These are phyloP conservation scores for Poecilia velifera DNA, from an alignment of 2,797 vertebrate genomes.

Conservation along the genomic window DNA sequence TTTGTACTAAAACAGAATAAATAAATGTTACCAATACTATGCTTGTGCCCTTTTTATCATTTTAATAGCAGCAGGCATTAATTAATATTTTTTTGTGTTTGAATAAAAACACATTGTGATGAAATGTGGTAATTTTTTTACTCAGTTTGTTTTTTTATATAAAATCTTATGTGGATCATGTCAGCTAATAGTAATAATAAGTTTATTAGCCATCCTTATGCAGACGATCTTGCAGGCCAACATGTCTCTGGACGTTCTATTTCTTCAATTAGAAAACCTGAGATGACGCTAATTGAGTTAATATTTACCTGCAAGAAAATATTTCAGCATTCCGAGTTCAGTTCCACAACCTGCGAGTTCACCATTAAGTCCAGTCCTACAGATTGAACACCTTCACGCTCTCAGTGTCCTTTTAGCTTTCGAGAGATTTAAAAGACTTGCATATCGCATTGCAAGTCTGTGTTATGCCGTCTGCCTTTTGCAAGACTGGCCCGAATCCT, in stretches of 20 bases:
- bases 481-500: slow-evolving; percentile 22
- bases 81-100: not conserved
- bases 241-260: not conserved
- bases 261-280: not conserved
- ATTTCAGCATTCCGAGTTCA: not conserved
- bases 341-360: not conserved
- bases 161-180: not conserved
- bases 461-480: slow-evolving; percentile 25
- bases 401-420: not conserved
- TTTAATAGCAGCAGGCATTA: not conserved
- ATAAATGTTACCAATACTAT: not conserved
- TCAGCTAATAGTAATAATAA: not conserved
- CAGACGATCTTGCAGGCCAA: not conserved
- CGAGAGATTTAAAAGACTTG: not conserved
- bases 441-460: not conserved
- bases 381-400: not conserved
- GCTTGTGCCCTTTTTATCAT: not conserved
- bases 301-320: not conserved
- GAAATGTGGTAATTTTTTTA: not conserved
- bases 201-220: not conserved
- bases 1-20: not conserved
- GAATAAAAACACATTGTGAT: not conserved
- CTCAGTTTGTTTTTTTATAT: not conserved
- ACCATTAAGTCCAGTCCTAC: not conserved
- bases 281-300: not conserved